Percentiles rank a stretch among this genome's conserved stretches.
phyloP scores from a whole-genome alignment of 2,797 vertebrate genomes.

The Leuciscus waleckii region DNA sequence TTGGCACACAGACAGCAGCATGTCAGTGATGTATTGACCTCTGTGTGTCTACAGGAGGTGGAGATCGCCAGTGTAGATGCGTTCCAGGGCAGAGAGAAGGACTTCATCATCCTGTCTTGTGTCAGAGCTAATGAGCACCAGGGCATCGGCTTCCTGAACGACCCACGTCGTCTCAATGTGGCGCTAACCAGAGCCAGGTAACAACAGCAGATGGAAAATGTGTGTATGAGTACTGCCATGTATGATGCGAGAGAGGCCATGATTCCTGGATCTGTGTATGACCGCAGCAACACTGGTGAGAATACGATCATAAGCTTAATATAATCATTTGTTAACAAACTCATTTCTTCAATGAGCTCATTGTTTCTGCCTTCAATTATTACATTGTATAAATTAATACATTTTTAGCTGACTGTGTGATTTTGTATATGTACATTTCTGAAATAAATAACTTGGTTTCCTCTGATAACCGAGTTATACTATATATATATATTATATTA shows the following conservation, averaged over 20 bases:
- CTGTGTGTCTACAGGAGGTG: conserved; percentile 84
- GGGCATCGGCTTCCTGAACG: conserved; percentile 97
- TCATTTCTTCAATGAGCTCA: too few species aligned
- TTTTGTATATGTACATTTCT: too few species aligned
- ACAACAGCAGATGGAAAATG: not conserved
- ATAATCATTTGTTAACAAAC: too few species aligned
- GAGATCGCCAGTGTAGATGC: conserved; percentile 98
- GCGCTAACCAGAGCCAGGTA: conserved; percentile 96
- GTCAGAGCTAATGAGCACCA: conserved; percentile 98
- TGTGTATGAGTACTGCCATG: conserved; percentile 92
- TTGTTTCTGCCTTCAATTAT: too few species aligned
- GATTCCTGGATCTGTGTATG: conserved; percentile 96
- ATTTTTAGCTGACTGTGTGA: too few species aligned
- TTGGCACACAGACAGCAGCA: not conserved
- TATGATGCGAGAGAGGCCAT: conserved; percentile 97
- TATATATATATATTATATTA: too few species aligned
- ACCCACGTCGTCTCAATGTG: conserved; percentile 95
- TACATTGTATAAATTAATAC: too few species aligned
- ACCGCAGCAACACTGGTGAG: conserved; percentile 92
- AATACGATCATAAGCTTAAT: not conserved
- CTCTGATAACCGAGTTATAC: too few species aligned
- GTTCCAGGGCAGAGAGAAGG: conserved; percentile 98
- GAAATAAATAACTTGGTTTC: too few species aligned
- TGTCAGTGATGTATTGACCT: not conserved
- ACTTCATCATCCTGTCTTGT: conserved; percentile 98